Evolutionary conservation across 2,888 invertebrate species (phyloP), one percentile per base, ranked within the genome.

Genomic region (Halictus quadricinctus): DNA sequence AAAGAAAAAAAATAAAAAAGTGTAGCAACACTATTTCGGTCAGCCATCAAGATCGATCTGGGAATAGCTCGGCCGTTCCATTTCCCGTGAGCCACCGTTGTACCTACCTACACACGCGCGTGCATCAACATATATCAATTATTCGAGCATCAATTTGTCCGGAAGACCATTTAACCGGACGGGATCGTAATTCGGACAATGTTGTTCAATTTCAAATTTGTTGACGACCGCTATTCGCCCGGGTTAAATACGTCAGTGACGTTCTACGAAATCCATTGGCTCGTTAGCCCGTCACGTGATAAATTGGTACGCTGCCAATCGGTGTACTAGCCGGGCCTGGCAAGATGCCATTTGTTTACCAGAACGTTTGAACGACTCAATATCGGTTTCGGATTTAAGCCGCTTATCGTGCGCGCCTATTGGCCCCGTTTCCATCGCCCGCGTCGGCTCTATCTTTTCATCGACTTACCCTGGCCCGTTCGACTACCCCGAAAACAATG

Each of bases 261-360:
- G 83, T 83, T 88, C 83, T 66, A n/a, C 76, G 80, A 81, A 85
- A 87, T 75, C 88, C 81, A 88, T 88, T 88, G 88, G 88, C 88
- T 88, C 83, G 88, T 79, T 88, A 54, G 72, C 15, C 54, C 8
- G 60, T 85, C 88, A 83, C 88, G 88, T 85, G 88, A 77, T 64
- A 81, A 78, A 87, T 87, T 87, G 87, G 85, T 80, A 29, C 76
- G 10, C 36, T 83, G 82, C 88, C 88, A 88, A 83, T 81, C 50
- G 72, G 78, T 74, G 54, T 69, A 72, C 82, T 79, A 72, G 66
- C 66, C 70, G 50, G n/a, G 58, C 25, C 80, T 87, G 87, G 87
- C 87, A 72, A 8, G 73, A 36, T 73, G 81, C 88, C 86, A 83
- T 85, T 81, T 85, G 81, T 85, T 87, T 85, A 79, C 76, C 77